Base-by-base conservation (phyloP, 2,113 vertebrate species). In the Cettia cetti region DNA sequence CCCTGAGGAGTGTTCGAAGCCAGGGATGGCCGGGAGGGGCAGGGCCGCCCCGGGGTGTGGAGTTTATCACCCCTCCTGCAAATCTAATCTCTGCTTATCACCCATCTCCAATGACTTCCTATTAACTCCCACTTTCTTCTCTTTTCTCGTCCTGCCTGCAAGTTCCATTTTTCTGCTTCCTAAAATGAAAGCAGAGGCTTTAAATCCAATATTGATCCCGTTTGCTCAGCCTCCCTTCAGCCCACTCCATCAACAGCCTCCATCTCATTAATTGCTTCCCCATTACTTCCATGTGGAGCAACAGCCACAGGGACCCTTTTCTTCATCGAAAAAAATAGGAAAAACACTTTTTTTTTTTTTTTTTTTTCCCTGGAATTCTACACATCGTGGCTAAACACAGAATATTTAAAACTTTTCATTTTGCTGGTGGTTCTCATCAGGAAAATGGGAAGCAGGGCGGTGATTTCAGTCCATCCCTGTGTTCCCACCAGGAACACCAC, bases 61-160 rank as follows among this genome's bases (percentile, higher is more conserved):
- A 28, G 57, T 15, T 89, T 74, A 37, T 83, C 89, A 18, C 54
- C 79, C 64, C 79, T 90, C 21, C 65, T 54, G 85, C 75, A 44
- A 13, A 82, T 22, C 78, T 39, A 95, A 97, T 95, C 95, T 96
- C 97, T 94, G 95, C 89, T 95, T 97, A 94, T 97, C 96, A 64
- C 84, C 71, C 40, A 93, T 89, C 92, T 92, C 85, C 39, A 3
- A 96, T 80, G 86, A 97, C 96, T 97, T 98, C 96, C 97, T 97
- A 96, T 94, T 93, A 53, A 94, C 86, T 92, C 77, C 91, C 37
- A 24, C 94, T 42, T 37, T 82, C 91, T 96, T 95, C 81, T 97
- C 84, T 69, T 94, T 95, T 86, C 52, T 79, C 65, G 61, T 39
- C 92, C 84, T 87, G n/a, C 10, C 2, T 18, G 18, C 39, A 9